A percentile compares a stretch with the other conserved stretches of the same genome.
Evolutionary conservation across 2,888 invertebrate species (phyloP).

Genomic region (Aspidapion aeneum): DNA sequence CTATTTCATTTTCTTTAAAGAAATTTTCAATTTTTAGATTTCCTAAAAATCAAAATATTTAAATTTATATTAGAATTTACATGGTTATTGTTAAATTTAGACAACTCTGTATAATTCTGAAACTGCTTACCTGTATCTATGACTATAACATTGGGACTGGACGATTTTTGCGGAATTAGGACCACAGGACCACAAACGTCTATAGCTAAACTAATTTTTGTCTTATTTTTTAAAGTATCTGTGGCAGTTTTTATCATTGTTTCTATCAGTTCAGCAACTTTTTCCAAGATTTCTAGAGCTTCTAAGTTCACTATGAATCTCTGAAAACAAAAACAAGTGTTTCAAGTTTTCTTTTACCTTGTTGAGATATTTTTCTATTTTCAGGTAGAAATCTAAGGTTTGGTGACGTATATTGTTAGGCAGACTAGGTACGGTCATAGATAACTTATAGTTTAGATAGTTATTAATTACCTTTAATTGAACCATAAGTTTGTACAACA

Average conservation of each 20-base stretch:
- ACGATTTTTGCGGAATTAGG: constrained; percentile 74
- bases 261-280: constrained; percentile 27
- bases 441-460: too few species aligned
- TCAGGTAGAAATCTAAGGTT: too few species aligned
- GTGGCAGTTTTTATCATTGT: constrained; percentile 36
- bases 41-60: constrained; percentile 56
- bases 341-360: too few species aligned
- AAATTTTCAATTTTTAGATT: constrained; percentile 77
- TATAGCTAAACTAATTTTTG: constrained; percentile 44
- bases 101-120: too few species aligned
- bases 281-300: constrained; percentile 38
- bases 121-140: constrained; percentile 65
- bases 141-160: constrained; percentile 72
- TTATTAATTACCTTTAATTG: constrained; percentile 58
- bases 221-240: constrained; percentile 41
- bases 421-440: too few species aligned
- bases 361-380: too few species aligned
- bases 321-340: constrained; percentile 29
- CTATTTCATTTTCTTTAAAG: constrained; percentile 53
- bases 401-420: too few species aligned
- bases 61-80: background rate
- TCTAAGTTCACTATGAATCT: constrained; percentile 45
- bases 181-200: constrained; percentile 66
- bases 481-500: constrained; percentile 61
- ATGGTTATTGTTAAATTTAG: background rate